Conservation (phyloP, 2,113 vertebrate genomes). For the Myrmecophaga tridactyla region DNA sequence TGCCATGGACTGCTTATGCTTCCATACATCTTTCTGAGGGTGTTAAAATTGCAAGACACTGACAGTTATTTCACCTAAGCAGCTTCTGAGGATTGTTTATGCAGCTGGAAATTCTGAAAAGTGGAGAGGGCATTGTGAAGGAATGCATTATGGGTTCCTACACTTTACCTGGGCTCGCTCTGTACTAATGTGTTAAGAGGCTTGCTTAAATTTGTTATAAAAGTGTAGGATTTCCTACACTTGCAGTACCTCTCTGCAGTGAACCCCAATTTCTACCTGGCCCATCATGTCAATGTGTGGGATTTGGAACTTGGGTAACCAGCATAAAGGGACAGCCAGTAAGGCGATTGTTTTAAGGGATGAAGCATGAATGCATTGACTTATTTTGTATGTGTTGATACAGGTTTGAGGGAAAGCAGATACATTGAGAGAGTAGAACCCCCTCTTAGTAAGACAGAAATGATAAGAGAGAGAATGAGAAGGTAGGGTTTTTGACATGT, state of each 20-base stretch:
- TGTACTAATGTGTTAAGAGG: not conserved
- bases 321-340: not conserved
- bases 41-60: not conserved
- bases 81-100: not conserved
- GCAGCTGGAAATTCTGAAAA: not conserved
- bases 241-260: fast-evolving
- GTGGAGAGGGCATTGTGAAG: not conserved
- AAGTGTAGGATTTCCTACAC: not conserved
- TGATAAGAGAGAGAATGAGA: not conserved
- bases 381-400: not conserved
- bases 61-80: not conserved
- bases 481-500: not conserved
- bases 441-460: not conserved
- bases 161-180: not conserved
- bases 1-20: not conserved
- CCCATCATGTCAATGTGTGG: not conserved
- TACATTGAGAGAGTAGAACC: not conserved
- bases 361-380: not conserved
- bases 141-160: not conserved
- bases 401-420: not conserved
- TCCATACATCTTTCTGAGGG: not conserved
- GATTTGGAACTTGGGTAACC: not conserved
- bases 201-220: not conserved
- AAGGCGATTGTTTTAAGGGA: not conserved
- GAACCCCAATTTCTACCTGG: not conserved